Percentiles rank a stretch among this genome's conserved stretches.
Conservation (phyloP, 1,140 invertebrate genomes). For the Wasmannia auropunctata region DNA sequence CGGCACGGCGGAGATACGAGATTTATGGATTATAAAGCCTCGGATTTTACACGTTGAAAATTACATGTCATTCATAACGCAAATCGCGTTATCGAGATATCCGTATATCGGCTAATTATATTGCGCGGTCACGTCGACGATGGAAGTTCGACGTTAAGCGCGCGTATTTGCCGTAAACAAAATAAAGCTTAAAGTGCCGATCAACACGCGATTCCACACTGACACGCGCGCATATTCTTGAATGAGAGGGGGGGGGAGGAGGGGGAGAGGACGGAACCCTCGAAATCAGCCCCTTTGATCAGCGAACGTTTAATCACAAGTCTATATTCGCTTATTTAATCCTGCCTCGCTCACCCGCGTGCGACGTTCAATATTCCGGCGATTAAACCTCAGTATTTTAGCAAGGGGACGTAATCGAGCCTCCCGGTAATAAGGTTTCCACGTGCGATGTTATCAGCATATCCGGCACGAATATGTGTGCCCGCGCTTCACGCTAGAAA, state of each 20-base stretch:
- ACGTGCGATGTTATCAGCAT: conserved; percentile 20
- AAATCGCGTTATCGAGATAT: conserved; percentile 50
- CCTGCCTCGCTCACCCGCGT: not conserved
- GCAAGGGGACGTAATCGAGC: not conserved
- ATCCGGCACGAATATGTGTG: not conserved
- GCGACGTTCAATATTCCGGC: not conserved
- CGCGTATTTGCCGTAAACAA: not conserved
- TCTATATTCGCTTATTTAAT: conserved; percentile 13
- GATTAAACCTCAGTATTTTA: conserved; percentile 22
- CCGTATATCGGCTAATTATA: conserved; percentile 19
- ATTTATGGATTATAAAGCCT: not conserved
- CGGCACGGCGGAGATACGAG: not conserved
- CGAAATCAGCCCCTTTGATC: not conserved
- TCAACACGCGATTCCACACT: not conserved
- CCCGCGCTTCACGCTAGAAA: not conserved
- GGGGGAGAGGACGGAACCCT: too few species aligned
- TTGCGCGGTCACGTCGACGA: conserved; percentile 37
- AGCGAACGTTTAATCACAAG: not conserved
- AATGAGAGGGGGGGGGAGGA: too few species aligned
- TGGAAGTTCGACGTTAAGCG: conserved; percentile 6
- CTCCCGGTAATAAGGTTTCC: not conserved
- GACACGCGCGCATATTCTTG: not conserved
- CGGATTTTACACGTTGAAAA: conserved; percentile 14
- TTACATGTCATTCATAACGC: conserved; percentile 24
- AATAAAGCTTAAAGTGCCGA: not conserved